Percentiles rank a stretch among this genome's conserved stretches.
phyloP scores from a whole-genome alignment of 1,140 invertebrate genomes.

The Papilio aristodemus region DNA sequence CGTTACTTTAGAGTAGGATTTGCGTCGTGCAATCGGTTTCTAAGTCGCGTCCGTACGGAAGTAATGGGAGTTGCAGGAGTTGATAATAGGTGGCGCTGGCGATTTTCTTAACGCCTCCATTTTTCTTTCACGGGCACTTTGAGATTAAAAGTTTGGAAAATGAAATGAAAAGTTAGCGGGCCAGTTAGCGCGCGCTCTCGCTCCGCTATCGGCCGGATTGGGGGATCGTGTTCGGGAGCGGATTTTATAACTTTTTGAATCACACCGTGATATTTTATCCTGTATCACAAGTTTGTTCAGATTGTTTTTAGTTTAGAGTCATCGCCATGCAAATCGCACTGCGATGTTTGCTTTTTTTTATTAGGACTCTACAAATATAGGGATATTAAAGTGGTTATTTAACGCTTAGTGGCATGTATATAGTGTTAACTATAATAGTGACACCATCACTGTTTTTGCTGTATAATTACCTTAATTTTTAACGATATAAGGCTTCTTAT shows the following conservation, averaged over 20 bases:
- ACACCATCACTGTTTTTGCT: no score
- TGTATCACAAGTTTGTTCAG: constrained; percentile 1
- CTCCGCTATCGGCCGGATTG: constrained; percentile 60
- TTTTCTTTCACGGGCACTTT: constrained; percentile 80
- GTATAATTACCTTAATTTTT: no score
- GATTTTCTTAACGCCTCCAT: constrained; percentile 78
- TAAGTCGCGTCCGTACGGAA: constrained; percentile 42
- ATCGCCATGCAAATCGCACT: neutral
- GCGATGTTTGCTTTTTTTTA: no score
- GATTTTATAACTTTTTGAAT: constrained; percentile 37
- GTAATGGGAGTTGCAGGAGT: constrained; percentile 68
- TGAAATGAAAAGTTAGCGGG: constrained; percentile 75
- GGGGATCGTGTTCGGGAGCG: constrained; percentile 42
- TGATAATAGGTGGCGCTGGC: constrained; percentile 79
- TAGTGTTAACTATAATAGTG: no score
- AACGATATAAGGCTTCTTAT: no score
- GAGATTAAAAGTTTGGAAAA: constrained; percentile 80
- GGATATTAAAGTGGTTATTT: no score
- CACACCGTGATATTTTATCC: constrained; percentile 21
- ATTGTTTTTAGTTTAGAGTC: neutral
- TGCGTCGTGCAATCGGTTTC: neutral
- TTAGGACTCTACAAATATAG: no score
- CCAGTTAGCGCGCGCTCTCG: constrained; percentile 47
- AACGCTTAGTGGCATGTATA: no score
- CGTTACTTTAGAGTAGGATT: constrained; percentile 34